A percentile compares a stretch with the other conserved stretches of the same genome.
These are phyloP conservation scores for Lampris megalopsis DNA, from an alignment of 2,113 vertebrate genomes.

Conservation along the genomic window DNA sequence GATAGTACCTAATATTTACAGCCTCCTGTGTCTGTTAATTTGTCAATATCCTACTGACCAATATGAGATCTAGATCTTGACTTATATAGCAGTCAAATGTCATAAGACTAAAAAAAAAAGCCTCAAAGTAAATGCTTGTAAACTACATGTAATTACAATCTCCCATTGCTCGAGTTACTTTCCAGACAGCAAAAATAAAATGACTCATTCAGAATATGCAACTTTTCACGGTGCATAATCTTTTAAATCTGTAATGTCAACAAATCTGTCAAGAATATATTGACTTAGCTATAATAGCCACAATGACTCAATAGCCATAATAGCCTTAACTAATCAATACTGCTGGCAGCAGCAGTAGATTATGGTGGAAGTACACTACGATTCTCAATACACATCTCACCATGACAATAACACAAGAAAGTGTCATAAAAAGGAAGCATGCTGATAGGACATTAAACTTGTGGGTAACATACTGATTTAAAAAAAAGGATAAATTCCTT, in stretches of 20 bases:
- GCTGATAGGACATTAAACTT: not conserved
- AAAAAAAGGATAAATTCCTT: not conserved
- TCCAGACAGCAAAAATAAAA: no score
- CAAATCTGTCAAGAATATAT: not conserved
- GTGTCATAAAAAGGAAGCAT: conserved; percentile 1
- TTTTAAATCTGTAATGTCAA: not conserved
- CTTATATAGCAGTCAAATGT: not conserved
- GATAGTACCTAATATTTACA: conserved; percentile 3
- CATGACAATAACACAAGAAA: accelerated
- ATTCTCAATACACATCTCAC: conserved; percentile 1
- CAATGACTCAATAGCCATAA: no score
- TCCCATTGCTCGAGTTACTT: no score
- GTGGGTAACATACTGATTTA: not conserved
- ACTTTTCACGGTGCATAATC: no score
- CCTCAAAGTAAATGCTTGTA: no score
- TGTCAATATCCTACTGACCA: conserved; percentile 8
- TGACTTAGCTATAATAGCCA: conserved; percentile 12
- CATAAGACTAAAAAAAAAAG: not conserved
- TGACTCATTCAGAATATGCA: no score
- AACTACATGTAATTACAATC: no score
- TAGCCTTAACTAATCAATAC: not conserved
- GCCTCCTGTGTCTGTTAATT: not conserved
- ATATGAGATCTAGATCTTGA: conserved; percentile 1
- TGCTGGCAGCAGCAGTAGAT: not conserved
- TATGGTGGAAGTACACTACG: not conserved